These are phyloP conservation scores for Musca vetustissima DNA, from an alignment of 1,140 invertebrate species.

Conservation along the genomic window DNA sequence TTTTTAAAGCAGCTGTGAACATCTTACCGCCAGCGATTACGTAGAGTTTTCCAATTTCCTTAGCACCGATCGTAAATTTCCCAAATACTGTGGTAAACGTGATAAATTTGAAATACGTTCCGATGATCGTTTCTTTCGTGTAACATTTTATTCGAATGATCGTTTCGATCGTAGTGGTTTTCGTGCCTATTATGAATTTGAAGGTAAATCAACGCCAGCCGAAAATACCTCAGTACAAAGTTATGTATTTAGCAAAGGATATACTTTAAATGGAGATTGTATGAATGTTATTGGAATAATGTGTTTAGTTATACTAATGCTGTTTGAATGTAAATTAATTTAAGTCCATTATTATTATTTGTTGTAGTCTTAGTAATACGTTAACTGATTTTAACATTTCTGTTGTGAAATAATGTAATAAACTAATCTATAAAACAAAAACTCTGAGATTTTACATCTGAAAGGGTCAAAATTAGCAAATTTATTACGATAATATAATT, in stretches of 20 bases:
- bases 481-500: too few species aligned
- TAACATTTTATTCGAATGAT: constrained; percentile 92
- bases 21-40: constrained; percentile 85
- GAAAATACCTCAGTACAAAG: constrained; percentile 53
- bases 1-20: constrained; percentile 71
- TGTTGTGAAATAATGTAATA: too few species aligned
- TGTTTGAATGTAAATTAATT: too few species aligned
- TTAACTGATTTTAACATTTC: too few species aligned
- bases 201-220: constrained; percentile 51
- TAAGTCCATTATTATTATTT: too few species aligned
- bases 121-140: constrained; percentile 89
- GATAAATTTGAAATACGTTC: constrained; percentile 79
- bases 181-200: constrained; percentile 85
- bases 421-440: too few species aligned
- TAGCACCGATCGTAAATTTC: constrained; percentile 81
- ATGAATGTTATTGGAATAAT: too few species aligned
- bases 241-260: constrained; percentile 26
- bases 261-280: neutral
- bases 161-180: constrained; percentile 91
- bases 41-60: constrained; percentile 94
- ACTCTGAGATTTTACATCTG: too few species aligned
- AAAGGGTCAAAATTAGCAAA: too few species aligned
- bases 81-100: constrained; percentile 81
- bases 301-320: too few species aligned
- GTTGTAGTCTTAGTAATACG: too few species aligned